Conservation (phyloP, 1,140 invertebrate genomes). For the Megalopta genalis region DNA sequence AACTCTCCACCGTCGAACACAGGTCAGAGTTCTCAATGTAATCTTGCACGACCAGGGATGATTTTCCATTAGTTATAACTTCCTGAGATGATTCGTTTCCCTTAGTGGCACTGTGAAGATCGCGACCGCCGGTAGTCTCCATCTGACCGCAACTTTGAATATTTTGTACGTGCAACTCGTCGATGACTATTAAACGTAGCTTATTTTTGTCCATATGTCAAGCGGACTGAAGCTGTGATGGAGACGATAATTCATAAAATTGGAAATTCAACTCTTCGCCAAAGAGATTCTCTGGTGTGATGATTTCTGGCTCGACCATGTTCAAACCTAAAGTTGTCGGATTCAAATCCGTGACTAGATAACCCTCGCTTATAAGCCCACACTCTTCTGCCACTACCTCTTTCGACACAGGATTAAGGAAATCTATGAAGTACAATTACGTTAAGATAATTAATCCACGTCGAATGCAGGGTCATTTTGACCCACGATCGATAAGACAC, state of each 20-base stretch:
- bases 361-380: conserved; percentile 79
- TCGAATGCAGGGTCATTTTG: too few species aligned
- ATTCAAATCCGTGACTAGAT: conserved; percentile 81
- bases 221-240: conserved; percentile 77
- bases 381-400: conserved; percentile 82
- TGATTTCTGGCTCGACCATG: conserved; percentile 79
- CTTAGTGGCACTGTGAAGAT: conserved; percentile 11
- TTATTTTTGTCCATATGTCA: conserved; percentile 72
- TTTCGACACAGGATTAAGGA: conserved; percentile 82
- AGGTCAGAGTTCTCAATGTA: neutral
- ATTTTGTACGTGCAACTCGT: conserved; percentile 64
- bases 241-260: conserved; percentile 78
- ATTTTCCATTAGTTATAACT: neutral
- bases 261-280: conserved; percentile 82
- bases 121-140: conserved; percentile 8
- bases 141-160: conserved; percentile 32
- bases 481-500: too few species aligned
- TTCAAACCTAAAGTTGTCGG: conserved; percentile 79
- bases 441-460: too few species aligned
- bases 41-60: neutral
- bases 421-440: conserved; percentile 75
- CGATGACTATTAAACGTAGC: conserved; percentile 65
- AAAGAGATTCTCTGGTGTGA: conserved; percentile 79
- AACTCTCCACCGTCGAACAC: conserved; percentile 25
- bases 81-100: conserved; percentile 3